Evolutionary conservation across 2,797 vertebrate species (phyloP), one percentile per base, ranked within the genome.

Genomic region (Amazona finschi): DNA sequence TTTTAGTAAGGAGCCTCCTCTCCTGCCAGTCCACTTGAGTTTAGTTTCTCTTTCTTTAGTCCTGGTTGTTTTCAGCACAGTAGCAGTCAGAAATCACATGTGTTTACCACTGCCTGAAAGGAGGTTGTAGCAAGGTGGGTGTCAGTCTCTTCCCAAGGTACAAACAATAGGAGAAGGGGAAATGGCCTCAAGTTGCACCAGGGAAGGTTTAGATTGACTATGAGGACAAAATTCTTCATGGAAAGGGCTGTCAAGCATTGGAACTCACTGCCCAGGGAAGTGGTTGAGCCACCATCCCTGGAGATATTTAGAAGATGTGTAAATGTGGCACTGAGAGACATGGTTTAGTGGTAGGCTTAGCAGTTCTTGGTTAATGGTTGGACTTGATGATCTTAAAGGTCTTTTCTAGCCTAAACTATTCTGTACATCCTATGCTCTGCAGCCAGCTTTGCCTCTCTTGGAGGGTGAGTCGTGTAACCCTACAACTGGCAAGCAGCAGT

Each of bases 1-100:
- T 91, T 12, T 69, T 81, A 52, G 25, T 66, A 76, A 70, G n/a
- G 25, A 78, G 21, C 62, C 39, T 94, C 25, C 24, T 84, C 43
- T 91, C 39, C 74, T 93, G 66, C 77, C 62, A 75, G 30, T 88
- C 70, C 58, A 38, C 53, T 60, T 72, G 46, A 81, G 46, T 89
- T 83, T 83, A 66, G 20, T 33, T 79, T 84, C 78, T 70, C 67
- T 80, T 85, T 87, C 15, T 80, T 76, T 57, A 77, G 15, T 79
- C 17, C 20, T 50, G 30, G 8, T 74, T 67, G 49, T 87, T 71
- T 86, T 64, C 55, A 78, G 55, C 43, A 60, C 39, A 52, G 47
- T 57, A 79, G 36, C n/a, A n/a, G 50, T 76, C 77, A 94, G 67
- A 94, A 91, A 82, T 66, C 60, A 13, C 7, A 25, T 6, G 8